Conservation (phyloP, 2,113 vertebrate species). For the Notothenia rossii region DNA sequence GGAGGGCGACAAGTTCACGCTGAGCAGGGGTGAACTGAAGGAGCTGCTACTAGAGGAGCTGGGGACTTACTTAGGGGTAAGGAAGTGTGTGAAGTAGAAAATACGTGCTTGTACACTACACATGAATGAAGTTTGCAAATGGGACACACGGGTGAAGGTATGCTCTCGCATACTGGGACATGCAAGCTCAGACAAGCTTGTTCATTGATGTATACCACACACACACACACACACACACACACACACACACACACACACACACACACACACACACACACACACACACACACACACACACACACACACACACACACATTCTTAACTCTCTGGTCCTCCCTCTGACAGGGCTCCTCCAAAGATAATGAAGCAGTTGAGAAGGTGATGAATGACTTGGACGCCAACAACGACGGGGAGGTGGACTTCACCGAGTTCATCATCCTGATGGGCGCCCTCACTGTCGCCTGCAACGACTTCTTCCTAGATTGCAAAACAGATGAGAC, state of each 20-base stretch:
- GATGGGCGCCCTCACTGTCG: constrained; percentile 86
- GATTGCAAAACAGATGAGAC: constrained; percentile 82
- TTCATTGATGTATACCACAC: constrained; percentile 35
- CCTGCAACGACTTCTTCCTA: constrained; percentile 89
- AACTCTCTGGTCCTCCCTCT: constrained; percentile 9
- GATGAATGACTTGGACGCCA: constrained; percentile 87
- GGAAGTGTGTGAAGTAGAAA: constrained; percentile 30
- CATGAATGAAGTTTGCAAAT: constrained; percentile 37
- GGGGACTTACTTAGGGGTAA: constrained; percentile 84
- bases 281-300: constrained; percentile 13
- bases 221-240: constrained; percentile 19
- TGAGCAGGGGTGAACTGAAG: constrained; percentile 88
- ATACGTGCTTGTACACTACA: constrained; percentile 29
- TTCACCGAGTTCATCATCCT: constrained; percentile 89
- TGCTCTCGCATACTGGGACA: constrained; percentile 26
- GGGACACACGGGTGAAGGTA: constrained; percentile 49
- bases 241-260: constrained; percentile 12
- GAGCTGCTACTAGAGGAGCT: constrained; percentile 87
- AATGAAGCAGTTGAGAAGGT: constrained; percentile 86
- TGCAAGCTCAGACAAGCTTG: constrained; percentile 58
- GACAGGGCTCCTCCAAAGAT: constrained; percentile 82
- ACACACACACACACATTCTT: constrained; percentile 34
- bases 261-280: constrained; percentile 4
- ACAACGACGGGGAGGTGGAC: constrained; percentile 88
- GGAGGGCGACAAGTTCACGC: constrained; percentile 89